These are phyloP conservation scores for Crematogaster levior DNA, from an alignment of 2,888 invertebrate species.

Conservation along the genomic window DNA sequence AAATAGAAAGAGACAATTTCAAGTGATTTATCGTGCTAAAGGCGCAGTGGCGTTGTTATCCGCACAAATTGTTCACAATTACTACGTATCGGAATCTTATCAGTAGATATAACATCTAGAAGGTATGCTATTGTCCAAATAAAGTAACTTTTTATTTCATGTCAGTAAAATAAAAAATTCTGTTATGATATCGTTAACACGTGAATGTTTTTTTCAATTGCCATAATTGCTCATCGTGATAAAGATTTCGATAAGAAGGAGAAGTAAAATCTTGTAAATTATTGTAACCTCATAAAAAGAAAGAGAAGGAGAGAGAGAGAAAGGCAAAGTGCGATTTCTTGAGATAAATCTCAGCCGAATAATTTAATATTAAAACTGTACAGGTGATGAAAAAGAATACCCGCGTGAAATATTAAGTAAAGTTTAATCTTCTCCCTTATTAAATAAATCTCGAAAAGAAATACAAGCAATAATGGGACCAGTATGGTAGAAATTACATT, in stretches of 20 bases:
- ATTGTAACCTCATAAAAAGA: not conserved
- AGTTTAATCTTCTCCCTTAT: not conserved
- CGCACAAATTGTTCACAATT: not conserved
- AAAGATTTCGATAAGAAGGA: not conserved
- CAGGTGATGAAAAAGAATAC: not conserved
- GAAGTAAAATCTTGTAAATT: slow-evolving; percentile 4
- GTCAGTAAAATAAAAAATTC: not conserved
- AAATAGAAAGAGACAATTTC: not conserved
- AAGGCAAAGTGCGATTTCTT: not conserved
- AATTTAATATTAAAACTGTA: not conserved
- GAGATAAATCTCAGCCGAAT: not conserved
- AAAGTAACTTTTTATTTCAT: not conserved
- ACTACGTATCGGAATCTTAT: slow-evolving; percentile 3
- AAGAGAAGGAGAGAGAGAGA: not conserved
- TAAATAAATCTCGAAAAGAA: not conserved
- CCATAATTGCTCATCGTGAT: not conserved
- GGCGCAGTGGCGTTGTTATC: not conserved
- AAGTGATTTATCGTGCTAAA: slow-evolving; percentile 5
- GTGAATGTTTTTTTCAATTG: not conserved
- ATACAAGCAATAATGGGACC: not conserved
- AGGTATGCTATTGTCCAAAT: not conserved
- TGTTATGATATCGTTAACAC: not conserved
- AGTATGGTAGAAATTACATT: not conserved
- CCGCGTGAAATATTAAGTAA: not conserved
- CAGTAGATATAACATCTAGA: not conserved